Base-by-base conservation (phyloP, 2,113 vertebrate genomes). In the Colossoma macropomum region DNA sequence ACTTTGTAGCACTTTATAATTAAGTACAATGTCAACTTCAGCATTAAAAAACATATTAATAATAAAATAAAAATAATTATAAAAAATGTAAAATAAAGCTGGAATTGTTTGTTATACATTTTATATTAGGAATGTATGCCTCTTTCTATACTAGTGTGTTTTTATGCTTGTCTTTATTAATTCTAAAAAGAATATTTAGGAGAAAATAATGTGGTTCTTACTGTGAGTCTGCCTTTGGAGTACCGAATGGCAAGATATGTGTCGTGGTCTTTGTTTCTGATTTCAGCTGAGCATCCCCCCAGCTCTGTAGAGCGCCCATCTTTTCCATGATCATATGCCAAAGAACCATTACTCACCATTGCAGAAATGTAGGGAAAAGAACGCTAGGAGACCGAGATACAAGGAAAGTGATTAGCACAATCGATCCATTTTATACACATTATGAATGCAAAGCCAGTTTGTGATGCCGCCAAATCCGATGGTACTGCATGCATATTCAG, bases 171-270 rank as follows among this genome's bases (percentile, higher is more conserved):
- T 8, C 17, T 62, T 41, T 27, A 34, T n/a, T n/a, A 9, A 19
- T 13, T 19, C 15, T 13, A 59, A 25, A 0, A 34, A 25, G 3
- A 56, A 19, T 54, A 54, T 21, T n/a, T 2, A 50, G 17, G 6
- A 17, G 7, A 19, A 15, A 16, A 70, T 13, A 68, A 50, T 32
- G 16, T 2, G n/a, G 19, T 19, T 77, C 96, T 90, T 92, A 99
- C 98, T 73, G 98, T 99, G 85, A 99, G 94, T 12, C 98, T 93
- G 25, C 96, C 96, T n/a, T 94, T 95, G 74, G 98, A 99, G 89
- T 99, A 99, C 78, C 97, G 97, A 25, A 99, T 77, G n/a, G 98
- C 98, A 83, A 99, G 93, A 91, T 98, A 99, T 0, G 98, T 99
- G 90, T 99, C 98, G 0, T 97, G 96, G 34, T 97, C 96, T 56